phyloP scores from a whole-genome alignment of 2,888 invertebrate species.

The Phasia obesa region DNA sequence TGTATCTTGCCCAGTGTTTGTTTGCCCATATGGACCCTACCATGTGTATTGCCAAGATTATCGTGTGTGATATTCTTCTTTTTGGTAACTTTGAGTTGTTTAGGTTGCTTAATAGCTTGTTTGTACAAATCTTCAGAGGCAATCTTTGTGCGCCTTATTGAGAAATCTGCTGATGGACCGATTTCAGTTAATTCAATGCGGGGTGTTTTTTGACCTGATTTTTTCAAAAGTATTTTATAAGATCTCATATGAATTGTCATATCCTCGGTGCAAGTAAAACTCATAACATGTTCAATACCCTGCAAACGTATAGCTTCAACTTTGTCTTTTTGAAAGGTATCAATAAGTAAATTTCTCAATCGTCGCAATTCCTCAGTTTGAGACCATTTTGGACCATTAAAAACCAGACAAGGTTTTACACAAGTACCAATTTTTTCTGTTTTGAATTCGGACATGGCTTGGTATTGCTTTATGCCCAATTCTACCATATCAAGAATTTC shows the following conservation, averaged over 20 bases:
- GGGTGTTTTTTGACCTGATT: slow-evolving; percentile 94
- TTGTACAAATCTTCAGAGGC: slow-evolving; percentile 95
- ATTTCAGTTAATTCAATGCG: slow-evolving; percentile 89
- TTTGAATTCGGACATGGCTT: slow-evolving; percentile 90
- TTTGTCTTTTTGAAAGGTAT: slow-evolving; percentile 90
- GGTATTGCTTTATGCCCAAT: slow-evolving; percentile 93
- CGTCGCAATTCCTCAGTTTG: slow-evolving; percentile 90
- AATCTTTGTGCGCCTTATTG: slow-evolving; percentile 91
- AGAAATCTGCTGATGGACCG: slow-evolving; percentile 95
- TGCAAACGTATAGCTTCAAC: slow-evolving; percentile 91
- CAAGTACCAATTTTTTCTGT: slow-evolving; percentile 90
- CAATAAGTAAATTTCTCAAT: slow-evolving; percentile 93
- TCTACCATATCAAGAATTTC: slow-evolving; percentile 98
- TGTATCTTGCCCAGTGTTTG: slow-evolving; percentile 92
- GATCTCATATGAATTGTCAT: slow-evolving; percentile 91
- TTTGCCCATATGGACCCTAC: slow-evolving; percentile 95
- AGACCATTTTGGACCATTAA: slow-evolving; percentile 96
- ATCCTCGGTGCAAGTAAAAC: slow-evolving; percentile 92
- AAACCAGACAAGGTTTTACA: slow-evolving; percentile 94
- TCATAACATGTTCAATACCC: slow-evolving; percentile 96
- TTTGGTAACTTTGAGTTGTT: slow-evolving; percentile 89
- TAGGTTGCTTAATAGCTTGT: slow-evolving; percentile 90
- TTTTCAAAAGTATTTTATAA: slow-evolving; percentile 92
- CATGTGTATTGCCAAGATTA: slow-evolving; percentile 93
- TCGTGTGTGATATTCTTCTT: slow-evolving; percentile 96